Evolutionary conservation across 2,888 invertebrate species (phyloP).

Genomic region (Mimachlamys varia): DNA sequence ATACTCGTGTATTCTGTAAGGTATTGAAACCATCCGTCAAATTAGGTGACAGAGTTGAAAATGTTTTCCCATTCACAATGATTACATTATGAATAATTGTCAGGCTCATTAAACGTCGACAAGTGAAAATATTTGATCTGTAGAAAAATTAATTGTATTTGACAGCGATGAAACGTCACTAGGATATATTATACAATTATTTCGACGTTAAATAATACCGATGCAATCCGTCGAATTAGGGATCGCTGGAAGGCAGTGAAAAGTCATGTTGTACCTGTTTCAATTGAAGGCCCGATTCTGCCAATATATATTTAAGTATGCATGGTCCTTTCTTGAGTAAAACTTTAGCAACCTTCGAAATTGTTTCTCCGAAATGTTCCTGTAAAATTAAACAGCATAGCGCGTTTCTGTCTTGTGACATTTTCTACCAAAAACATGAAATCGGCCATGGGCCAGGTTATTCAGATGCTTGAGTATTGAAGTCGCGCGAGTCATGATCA

Average conservation of each 20-base stretch:
- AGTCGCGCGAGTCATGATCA: neutral
- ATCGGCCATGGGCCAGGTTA: neutral
- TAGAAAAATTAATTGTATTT: neutral
- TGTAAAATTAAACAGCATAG: slow-evolving; percentile 81
- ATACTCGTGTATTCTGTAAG: no score
- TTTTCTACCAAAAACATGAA: slow-evolving; percentile 43
- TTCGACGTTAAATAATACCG: neutral
- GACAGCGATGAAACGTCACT: neutral
- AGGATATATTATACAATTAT: no score
- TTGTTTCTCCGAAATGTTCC: slow-evolving; percentile 91
- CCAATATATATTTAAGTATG: slow-evolving; percentile 86
- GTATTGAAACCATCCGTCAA: neutral
- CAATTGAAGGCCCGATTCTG: slow-evolving; percentile 83
- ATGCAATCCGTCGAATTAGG: slow-evolving; percentile 5
- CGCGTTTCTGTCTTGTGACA: slow-evolving; percentile 67
- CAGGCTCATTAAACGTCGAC: neutral
- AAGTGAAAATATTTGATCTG: no score
- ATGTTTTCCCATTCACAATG: neutral
- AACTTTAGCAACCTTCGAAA: slow-evolving; percentile 88
- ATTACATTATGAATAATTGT: neutral
- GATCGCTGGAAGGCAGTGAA: neutral
- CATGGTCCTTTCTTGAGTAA: slow-evolving; percentile 88
- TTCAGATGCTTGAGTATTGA: neutral
- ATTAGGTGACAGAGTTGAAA: neutral
- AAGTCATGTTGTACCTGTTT: slow-evolving; percentile 65